Evolutionary conservation across 2,888 invertebrate species (phyloP).

Genomic region (Mantis religiosa): DNA sequence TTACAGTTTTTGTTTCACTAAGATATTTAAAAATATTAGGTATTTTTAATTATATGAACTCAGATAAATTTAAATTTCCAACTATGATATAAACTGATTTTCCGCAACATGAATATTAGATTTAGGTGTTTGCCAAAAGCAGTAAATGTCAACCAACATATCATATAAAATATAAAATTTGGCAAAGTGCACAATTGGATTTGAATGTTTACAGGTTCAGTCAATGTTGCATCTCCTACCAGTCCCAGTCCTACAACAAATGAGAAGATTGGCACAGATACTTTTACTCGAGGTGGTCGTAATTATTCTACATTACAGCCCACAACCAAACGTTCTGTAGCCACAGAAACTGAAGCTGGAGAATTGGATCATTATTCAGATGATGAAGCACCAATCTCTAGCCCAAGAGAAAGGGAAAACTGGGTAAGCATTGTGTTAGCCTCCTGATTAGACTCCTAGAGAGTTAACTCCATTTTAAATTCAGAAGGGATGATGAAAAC

Average conservation of each 20-base stretch:
- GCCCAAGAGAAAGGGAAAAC: neutral
- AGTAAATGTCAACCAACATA: neutral
- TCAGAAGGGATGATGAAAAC: no score
- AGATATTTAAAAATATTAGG: no score
- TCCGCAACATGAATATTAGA: no score
- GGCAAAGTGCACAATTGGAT: slow-evolving; percentile 40
- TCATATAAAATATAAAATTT: neutral
- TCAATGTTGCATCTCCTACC: slow-evolving; percentile 31
- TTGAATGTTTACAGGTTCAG: neutral
- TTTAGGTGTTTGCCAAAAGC: no score
- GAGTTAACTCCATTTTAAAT: no score
- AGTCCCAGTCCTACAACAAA: slow-evolving; percentile 34
- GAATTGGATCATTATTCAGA: slow-evolving; percentile 44
- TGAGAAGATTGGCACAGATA: slow-evolving; percentile 11
- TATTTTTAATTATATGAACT: no score
- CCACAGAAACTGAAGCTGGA: slow-evolving; percentile 41
- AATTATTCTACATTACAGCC: slow-evolving; percentile 45
- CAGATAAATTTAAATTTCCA: no score
- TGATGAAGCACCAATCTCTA: slow-evolving; percentile 39
- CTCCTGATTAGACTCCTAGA: neutral
- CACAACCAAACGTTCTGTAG: slow-evolving; percentile 40
- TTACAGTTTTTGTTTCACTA: no score
- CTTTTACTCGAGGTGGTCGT: slow-evolving; percentile 40
- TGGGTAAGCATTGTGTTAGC: neutral
- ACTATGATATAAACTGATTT: no score